Percentiles rank a stretch among this genome's conserved stretches.
phyloP scores from a whole-genome alignment of 2,113 vertebrate genomes.

The Cynocephalus volans region DNA sequence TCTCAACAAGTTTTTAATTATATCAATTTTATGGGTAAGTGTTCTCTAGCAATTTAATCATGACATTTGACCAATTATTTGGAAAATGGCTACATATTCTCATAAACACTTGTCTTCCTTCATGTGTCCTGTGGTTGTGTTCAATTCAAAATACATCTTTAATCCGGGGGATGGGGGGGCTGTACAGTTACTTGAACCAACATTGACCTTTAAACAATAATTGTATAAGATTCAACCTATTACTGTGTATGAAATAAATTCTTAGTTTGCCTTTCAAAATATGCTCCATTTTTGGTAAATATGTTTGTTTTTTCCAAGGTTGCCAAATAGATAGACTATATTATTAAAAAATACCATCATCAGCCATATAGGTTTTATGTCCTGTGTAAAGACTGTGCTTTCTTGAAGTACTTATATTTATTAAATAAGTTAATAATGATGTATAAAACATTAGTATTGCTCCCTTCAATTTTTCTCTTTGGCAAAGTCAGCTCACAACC shows the following conservation, averaged over 20 bases:
- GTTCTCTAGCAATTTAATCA: neutral
- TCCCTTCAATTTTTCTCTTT: neutral
- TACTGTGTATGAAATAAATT: neutral
- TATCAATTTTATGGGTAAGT: neutral
- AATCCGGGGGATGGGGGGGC: neutral
- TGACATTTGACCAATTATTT: conserved; percentile 4
- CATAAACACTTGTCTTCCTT: neutral
- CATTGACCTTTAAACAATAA: neutral
- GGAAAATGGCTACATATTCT: neutral
- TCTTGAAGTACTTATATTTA: neutral
- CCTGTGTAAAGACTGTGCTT: neutral
- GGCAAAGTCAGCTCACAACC: neutral
- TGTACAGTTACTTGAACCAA: neutral
- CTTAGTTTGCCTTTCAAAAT: conserved; percentile 12
- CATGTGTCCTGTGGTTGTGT: neutral
- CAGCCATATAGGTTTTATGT: neutral
- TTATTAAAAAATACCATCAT: neutral
- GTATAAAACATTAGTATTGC: neutral
- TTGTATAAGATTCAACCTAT: neutral
- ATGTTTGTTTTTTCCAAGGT: neutral
- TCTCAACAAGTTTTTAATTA: neutral
- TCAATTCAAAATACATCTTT: neutral
- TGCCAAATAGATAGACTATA: conserved; percentile 3
- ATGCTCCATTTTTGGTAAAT: neutral
- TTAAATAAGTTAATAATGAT: neutral